A percentile compares a stretch with the other conserved stretches of the same genome.
These are phyloP conservation scores for Heliconius melpomene DNA, from an alignment of 1,140 invertebrate species.

Conservation along the genomic window DNA sequence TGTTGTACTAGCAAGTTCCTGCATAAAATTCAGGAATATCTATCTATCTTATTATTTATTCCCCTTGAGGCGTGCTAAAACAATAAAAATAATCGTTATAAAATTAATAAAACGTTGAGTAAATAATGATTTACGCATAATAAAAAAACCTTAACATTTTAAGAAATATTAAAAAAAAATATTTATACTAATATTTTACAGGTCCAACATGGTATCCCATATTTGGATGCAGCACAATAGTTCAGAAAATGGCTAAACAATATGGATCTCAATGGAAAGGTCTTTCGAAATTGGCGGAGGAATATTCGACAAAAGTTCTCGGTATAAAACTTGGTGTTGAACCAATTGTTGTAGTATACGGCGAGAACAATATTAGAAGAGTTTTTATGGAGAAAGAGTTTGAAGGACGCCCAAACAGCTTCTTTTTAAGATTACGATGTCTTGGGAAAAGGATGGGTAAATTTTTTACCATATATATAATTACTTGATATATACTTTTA, in stretches of 20 bases:
- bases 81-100: no score
- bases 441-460: constrained; percentile 84
- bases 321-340: constrained; percentile 85
- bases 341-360: constrained; percentile 83
- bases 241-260: constrained; percentile 80
- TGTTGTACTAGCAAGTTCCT: no score
- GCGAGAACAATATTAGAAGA: constrained; percentile 81
- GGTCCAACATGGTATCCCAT: constrained; percentile 87
- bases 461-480: constrained; percentile 7
- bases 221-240: constrained; percentile 83
- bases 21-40: no score
- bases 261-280: constrained; percentile 84
- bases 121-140: no score
- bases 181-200: constrained; percentile 56
- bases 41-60: no score
- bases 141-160: no score
- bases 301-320: constrained; percentile 84
- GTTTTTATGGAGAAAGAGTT: constrained; percentile 85
- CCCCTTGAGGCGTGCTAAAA: no score
- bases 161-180: neutral
- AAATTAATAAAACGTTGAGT: no score
- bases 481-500: no score
- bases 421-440: constrained; percentile 86
- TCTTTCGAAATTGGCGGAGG: constrained; percentile 81
- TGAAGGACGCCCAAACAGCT: constrained; percentile 87